phyloP scores from a whole-genome alignment of 2,888 invertebrate species.

The Leptinotarsa peninsularis region DNA sequence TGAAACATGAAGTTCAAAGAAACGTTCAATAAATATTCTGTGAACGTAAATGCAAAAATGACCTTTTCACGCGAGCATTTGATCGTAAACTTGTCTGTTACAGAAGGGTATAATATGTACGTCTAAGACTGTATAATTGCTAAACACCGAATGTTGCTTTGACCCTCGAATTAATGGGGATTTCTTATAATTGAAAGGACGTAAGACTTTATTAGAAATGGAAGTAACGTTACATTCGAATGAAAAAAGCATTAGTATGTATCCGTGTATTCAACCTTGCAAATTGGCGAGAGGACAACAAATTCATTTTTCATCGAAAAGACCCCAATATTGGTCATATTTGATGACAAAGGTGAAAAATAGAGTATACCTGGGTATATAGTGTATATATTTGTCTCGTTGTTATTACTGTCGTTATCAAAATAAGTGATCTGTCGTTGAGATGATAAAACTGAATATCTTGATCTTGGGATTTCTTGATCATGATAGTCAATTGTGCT shows the following conservation, averaged over 20 bases:
- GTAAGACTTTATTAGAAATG: neutral
- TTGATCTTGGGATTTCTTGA: too few species aligned
- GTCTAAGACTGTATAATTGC: neutral
- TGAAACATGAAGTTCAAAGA: neutral
- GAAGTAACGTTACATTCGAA: constrained; percentile 6
- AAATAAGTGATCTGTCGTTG: too few species aligned
- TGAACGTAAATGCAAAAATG: neutral
- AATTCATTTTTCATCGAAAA: neutral
- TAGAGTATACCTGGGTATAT: too few species aligned
- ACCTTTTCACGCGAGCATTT: neutral
- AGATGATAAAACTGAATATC: too few species aligned
- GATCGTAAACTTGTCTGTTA: constrained; percentile 4
- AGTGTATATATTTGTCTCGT: too few species aligned
- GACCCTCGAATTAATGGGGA: neutral
- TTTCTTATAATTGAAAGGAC: constrained; percentile 10
- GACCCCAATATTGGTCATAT: neutral
- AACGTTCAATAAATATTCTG: neutral
- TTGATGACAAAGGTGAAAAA: too few species aligned
- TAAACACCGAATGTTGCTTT: constrained; percentile 2
- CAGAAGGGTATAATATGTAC: neutral
- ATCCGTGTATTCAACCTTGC: neutral
- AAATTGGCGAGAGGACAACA: neutral
- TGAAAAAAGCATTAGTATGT: constrained; percentile 3
- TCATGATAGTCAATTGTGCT: too few species aligned
- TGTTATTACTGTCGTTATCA: too few species aligned